Percentiles rank a stretch among this genome's conserved stretches.
phyloP scores from a whole-genome alignment of 2,113 vertebrate genomes.

The Cynopterus brachyotis region DNA sequence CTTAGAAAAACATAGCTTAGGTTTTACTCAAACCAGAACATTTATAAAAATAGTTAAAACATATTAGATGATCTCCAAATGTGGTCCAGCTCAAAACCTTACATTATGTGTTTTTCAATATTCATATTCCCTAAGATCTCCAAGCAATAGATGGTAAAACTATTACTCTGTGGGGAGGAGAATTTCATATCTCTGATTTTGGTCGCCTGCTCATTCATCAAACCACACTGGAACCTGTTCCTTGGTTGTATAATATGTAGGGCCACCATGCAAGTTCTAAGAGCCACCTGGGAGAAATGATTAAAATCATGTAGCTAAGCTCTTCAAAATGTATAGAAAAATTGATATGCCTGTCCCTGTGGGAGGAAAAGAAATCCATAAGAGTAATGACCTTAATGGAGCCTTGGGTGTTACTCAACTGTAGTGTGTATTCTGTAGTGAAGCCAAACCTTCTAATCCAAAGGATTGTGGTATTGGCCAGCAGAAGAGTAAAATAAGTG shows the following conservation, averaged over 20 bases:
- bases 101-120: slow-evolving; percentile 44
- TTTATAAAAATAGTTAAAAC: slow-evolving; percentile 62
- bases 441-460: slow-evolving; percentile 60
- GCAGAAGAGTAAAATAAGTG: slow-evolving; percentile 25
- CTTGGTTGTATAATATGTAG: slow-evolving; percentile 55
- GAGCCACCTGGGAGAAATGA: slow-evolving; percentile 73
- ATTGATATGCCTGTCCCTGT: slow-evolving; percentile 63
- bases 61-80: slow-evolving; percentile 53
- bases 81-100: slow-evolving; percentile 39
- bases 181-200: slow-evolving; percentile 61
- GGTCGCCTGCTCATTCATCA: slow-evolving; percentile 62
- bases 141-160: slow-evolving; percentile 47
- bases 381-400: slow-evolving; percentile 68
- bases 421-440: slow-evolving; percentile 58
- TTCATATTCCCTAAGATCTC: slow-evolving; percentile 27
- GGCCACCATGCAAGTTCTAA: slow-evolving; percentile 74
- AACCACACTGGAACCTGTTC: slow-evolving; percentile 57
- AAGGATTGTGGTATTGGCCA: slow-evolving; percentile 26
- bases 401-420: slow-evolving; percentile 56
- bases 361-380: slow-evolving; percentile 70
- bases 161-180: slow-evolving; percentile 37
- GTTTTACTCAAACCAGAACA: slow-evolving; percentile 57
- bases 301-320: slow-evolving; percentile 75
- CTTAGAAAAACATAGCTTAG: slow-evolving; percentile 41
- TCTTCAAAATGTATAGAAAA: slow-evolving; percentile 74